phyloP scores from a whole-genome alignment of 1,140 invertebrate genomes.

The Scylla paramamosain region DNA sequence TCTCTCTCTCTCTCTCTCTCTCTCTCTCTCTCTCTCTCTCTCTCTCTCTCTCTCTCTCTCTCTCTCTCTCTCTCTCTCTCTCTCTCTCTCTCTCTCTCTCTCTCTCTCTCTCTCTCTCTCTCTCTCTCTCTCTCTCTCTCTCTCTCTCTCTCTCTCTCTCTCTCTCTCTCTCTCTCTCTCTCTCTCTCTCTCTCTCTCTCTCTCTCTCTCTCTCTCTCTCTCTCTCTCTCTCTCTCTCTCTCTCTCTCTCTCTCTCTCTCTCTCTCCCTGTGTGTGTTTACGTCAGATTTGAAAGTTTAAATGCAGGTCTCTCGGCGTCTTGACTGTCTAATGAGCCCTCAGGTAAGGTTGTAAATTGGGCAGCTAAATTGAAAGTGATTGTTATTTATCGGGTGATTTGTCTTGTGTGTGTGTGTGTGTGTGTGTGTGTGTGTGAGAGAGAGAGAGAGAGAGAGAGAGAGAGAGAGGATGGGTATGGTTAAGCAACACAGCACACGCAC shows the following conservation, averaged over 20 bases:
- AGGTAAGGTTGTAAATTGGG: not conserved
- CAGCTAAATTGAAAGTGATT: not conserved
- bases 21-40: no score
- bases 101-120: not conserved
- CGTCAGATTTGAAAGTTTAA: not conserved
- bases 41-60: not conserved
- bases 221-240: not conserved
- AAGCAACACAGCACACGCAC: not conserved
- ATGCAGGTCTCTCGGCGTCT: not conserved
- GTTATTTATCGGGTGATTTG: not conserved
- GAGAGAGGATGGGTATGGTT: not conserved
- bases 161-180: not conserved
- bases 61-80: slow-evolving; percentile 36
- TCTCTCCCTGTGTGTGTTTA: not conserved
- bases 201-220: no score
- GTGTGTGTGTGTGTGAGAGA: not conserved
- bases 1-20: no score
- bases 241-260: not conserved
- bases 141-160: slow-evolving; percentile 35
- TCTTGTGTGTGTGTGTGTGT: not conserved
- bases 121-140: slow-evolving; percentile 35
- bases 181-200: not conserved
- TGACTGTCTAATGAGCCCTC: not conserved
- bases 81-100: not conserved
- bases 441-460: no score